Percentiles rank a stretch among this genome's conserved stretches.
These are phyloP conservation scores for Drosophila nebulosa DNA, from an alignment of 1,140 invertebrate genomes.

Conservation along the genomic window DNA sequence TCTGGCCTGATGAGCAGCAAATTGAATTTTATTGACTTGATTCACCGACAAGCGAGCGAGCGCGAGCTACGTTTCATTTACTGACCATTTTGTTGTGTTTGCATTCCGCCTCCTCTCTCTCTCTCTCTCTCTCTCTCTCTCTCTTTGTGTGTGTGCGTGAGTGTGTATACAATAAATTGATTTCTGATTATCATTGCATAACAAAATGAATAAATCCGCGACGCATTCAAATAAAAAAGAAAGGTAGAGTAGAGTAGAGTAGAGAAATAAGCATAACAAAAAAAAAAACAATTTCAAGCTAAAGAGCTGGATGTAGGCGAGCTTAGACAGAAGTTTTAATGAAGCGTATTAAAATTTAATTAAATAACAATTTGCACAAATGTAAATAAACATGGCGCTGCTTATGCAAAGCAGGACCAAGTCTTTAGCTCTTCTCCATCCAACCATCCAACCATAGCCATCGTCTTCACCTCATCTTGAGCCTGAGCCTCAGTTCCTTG, in stretches of 20 bases:
- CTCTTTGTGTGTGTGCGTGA: not conserved
- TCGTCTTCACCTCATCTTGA: not conserved
- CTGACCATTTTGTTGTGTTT: conserved; percentile 44
- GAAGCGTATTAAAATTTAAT: conserved; percentile 78
- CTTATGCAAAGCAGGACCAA: conserved; percentile 55
- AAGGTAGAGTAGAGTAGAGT: not conserved
- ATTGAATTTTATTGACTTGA: conserved; percentile 76
- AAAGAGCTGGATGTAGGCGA: conserved; percentile 1
- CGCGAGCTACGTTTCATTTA: conserved; percentile 32
- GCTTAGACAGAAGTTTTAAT: conserved; percentile 63
- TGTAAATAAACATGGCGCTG: conserved; percentile 72
- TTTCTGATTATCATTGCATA: conserved; percentile 76
- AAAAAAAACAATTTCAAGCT: not conserved
- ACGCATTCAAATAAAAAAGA: not conserved
- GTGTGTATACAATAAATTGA: conserved; percentile 67
- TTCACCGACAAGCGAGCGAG: conserved; percentile 22
- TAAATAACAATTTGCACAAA: conserved; percentile 77
- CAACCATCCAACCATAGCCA: conserved; percentile 8
- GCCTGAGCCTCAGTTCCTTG: conserved; percentile 15
- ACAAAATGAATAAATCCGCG: conserved; percentile 57
- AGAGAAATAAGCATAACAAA: not conserved
- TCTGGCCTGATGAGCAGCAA: conserved; percentile 64
- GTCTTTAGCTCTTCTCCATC: not conserved
- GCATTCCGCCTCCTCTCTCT: conserved; percentile 1
- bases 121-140: not conserved